A percentile compares a stretch with the other conserved stretches of the same genome.
Evolutionary conservation across 2,888 invertebrate genomes (phyloP).

Genomic region (Habrosyne pyritoides): DNA sequence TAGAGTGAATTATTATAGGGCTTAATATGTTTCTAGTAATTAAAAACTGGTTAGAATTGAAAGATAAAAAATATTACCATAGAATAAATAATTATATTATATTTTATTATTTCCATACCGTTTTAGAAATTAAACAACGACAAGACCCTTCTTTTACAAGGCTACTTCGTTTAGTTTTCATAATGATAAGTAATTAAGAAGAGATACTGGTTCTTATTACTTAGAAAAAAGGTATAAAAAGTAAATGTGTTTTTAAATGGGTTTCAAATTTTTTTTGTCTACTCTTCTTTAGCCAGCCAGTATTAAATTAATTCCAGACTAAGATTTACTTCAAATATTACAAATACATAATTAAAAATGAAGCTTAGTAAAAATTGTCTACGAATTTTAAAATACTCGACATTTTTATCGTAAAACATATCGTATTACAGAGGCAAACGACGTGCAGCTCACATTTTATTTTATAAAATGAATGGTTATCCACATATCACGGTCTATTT

Average conservation of each 20-base stretch:
- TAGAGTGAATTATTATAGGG: not conserved
- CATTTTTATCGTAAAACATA: not conserved
- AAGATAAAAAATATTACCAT: no score
- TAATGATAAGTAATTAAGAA: no score
- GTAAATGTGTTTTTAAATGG: not conserved
- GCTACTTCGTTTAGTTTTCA: no score
- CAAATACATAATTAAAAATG: not conserved
- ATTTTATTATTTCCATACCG: no score
- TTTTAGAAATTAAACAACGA: no score
- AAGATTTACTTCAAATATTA: not conserved
- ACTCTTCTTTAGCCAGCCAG: not conserved
- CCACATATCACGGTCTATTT: slow-evolving; percentile 55
- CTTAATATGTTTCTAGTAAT: no score
- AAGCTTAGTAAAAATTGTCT: not conserved
- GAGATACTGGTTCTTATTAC: no score
- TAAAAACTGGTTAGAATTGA: no score
- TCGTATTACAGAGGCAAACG: slow-evolving; percentile 9
- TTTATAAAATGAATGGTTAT: slow-evolving; percentile 43
- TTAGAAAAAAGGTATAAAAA: not conserved
- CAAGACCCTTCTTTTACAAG: no score
- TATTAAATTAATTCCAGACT: not conserved
- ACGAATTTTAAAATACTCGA: not conserved
- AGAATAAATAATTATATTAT: no score
- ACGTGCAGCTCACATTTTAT: slow-evolving; percentile 28
- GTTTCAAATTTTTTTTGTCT: not conserved